Conservation (phyloP, 2,113 vertebrate genomes). For the Peromyscus polionotus region DNA sequence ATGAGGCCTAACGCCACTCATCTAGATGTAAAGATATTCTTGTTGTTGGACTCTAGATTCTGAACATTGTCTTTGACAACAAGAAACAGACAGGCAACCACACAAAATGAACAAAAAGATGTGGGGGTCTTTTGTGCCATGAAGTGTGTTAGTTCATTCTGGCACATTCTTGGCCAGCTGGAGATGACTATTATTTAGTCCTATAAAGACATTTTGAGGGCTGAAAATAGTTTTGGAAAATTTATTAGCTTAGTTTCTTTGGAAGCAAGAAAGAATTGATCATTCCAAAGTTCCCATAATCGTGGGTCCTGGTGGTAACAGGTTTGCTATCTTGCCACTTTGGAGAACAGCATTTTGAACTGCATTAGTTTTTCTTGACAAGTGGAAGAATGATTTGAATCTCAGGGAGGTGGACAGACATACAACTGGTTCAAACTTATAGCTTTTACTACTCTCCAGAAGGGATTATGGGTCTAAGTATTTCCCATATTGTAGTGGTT, state of each 20-base stretch:
- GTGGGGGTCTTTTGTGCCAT: conserved; percentile 56
- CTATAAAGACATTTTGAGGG: neutral
- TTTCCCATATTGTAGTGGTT: neutral
- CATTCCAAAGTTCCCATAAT: neutral
- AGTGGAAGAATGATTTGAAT: neutral
- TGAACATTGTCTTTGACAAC: neutral
- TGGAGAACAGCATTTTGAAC: neutral
- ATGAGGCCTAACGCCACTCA: neutral
- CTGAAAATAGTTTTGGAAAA: conserved; percentile 38
- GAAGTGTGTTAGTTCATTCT: conserved; percentile 44
- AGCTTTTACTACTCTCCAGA: neutral
- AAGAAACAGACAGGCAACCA: conserved; percentile 25
- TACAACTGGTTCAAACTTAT: neutral
- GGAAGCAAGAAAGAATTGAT: neutral
- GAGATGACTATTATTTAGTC: neutral
- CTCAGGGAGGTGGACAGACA: neutral
- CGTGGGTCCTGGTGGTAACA: neutral
- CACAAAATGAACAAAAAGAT: conserved; percentile 27
- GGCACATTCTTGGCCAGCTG: neutral
- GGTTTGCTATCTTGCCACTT: neutral
- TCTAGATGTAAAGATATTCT: neutral
- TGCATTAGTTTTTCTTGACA: neutral
- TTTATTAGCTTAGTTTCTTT: conserved; percentile 16
- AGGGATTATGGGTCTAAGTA: neutral
- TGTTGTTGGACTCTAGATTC: neutral